Evolutionary conservation across 2,113 vertebrate genomes (phyloP).

Genomic region (Lagopus leucura): DNA sequence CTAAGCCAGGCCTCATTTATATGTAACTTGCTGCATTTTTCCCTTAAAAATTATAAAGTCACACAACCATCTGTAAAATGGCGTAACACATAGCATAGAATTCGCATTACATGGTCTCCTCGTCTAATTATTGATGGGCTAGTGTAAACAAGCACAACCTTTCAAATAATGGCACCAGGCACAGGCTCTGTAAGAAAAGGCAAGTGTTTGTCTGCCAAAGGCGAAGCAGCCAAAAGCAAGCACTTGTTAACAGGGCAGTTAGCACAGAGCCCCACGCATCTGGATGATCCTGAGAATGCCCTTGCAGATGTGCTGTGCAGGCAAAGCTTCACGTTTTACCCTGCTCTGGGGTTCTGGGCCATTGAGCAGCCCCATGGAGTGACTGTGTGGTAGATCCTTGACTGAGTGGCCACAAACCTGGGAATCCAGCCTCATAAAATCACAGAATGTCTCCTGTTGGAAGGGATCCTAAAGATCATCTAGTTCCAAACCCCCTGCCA

Average conservation of each 20-base stretch:
- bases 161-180: background rate
- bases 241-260: accelerated
- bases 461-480: no score
- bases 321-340: background rate
- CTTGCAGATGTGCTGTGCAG: background rate
- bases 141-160: background rate
- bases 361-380: background rate
- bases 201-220: background rate
- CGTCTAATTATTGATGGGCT: background rate
- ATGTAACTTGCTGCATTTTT: background rate
- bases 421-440: background rate
- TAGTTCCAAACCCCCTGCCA: no score
- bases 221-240: background rate
- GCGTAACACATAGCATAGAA: background rate
- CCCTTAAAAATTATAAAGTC: slow-evolving; percentile 21
- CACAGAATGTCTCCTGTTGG: no score
- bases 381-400: background rate
- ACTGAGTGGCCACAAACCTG: background rate
- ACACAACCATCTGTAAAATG: background rate
- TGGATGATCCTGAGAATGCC: background rate
- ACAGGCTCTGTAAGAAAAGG: background rate
- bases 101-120: background rate
- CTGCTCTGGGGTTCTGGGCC: background rate
- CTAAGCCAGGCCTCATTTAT: background rate
- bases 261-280: background rate